Evolutionary conservation across 2,797 vertebrate species (phyloP).

Genomic region (Centroberyx gerrardi): DNA sequence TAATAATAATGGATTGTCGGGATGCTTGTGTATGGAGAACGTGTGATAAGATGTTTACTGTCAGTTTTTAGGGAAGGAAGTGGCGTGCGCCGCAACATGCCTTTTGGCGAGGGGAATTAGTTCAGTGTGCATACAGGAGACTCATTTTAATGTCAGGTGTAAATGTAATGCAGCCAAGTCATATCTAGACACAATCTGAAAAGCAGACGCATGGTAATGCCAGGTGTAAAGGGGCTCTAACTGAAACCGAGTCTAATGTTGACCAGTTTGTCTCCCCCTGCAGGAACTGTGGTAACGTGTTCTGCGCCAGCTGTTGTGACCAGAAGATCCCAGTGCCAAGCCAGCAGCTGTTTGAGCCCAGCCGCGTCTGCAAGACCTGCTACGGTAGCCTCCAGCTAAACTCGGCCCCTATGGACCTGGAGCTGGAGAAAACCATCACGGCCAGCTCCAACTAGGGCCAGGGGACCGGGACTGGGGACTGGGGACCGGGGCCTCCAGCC

Average conservation of each 20-base stretch:
- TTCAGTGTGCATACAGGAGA: too few species aligned
- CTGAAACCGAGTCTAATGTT: constrained; percentile 18
- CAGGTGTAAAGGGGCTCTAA: constrained; percentile 14
- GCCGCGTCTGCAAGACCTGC: constrained; percentile 94
- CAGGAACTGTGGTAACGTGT: constrained; percentile 99
- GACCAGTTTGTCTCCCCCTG: constrained; percentile 41
- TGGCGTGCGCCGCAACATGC: too few species aligned
- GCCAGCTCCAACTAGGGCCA: constrained; percentile 92
- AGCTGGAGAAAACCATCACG: constrained; percentile 95
- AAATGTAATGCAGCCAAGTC: too few species aligned
- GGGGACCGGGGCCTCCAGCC: constrained; percentile 33
- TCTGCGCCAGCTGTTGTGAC: constrained; percentile 98
- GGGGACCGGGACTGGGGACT: constrained; percentile 13
- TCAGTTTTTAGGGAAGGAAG: too few species aligned
- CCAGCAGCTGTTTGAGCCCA: constrained; percentile 98
- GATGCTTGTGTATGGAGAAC: too few species aligned
- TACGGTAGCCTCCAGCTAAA: constrained; percentile 91
- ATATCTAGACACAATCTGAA: too few species aligned
- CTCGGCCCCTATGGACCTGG: constrained; percentile 87
- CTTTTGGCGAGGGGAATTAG: too few species aligned
- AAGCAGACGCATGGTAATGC: constrained; percentile 33
- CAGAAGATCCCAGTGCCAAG: constrained; percentile 99
- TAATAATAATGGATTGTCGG: too few species aligned
- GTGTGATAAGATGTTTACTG: too few species aligned
- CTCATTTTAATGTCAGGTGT: too few species aligned